Evolutionary conservation across 1,140 invertebrate genomes (phyloP).

Genomic region (Pseudomyrmex dendroicus): DNA sequence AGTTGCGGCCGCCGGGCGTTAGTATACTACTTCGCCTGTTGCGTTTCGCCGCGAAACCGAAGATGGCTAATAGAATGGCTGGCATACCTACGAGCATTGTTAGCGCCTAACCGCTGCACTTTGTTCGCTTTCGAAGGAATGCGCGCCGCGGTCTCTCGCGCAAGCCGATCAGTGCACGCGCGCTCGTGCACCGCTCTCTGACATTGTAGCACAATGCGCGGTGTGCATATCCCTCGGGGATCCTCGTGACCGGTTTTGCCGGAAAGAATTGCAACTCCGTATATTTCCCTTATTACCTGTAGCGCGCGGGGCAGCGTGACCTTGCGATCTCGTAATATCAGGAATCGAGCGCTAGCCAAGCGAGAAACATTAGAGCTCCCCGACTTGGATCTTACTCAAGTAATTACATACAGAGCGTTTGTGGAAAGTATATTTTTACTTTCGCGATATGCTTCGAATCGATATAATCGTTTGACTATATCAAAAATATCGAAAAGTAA

Average conservation of each 20-base stretch:
- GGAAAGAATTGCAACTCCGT: constrained; percentile 63
- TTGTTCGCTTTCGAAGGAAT: constrained; percentile 69
- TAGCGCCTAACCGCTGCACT: constrained; percentile 60
- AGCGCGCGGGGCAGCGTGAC: constrained; percentile 48
- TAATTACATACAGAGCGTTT: constrained; percentile 24
- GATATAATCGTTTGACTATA: too few species aligned
- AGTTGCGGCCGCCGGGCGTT: constrained; percentile 4
- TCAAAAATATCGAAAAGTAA: not conserved
- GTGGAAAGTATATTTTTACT: not conserved
- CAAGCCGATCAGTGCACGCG: constrained; percentile 9
- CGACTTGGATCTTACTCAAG: not conserved
- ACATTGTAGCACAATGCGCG: constrained; percentile 65
- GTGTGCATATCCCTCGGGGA: constrained; percentile 53
- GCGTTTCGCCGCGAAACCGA: constrained; percentile 30
- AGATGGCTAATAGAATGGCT: constrained; percentile 60
- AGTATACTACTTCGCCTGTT: constrained; percentile 6
- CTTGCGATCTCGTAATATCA: constrained; percentile 66
- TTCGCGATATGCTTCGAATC: not conserved
- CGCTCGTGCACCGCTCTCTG: constrained; percentile 47
- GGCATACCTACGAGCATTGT: constrained; percentile 61
- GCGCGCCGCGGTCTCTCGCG: constrained; percentile 19
- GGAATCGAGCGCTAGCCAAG: constrained; percentile 49
- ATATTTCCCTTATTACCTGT: constrained; percentile 67
- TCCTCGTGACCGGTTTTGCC: constrained; percentile 69
- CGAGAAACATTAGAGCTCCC: constrained; percentile 36